Base-by-base conservation (phyloP, 1,140 invertebrate species). In the Eumaeus atala region DNA sequence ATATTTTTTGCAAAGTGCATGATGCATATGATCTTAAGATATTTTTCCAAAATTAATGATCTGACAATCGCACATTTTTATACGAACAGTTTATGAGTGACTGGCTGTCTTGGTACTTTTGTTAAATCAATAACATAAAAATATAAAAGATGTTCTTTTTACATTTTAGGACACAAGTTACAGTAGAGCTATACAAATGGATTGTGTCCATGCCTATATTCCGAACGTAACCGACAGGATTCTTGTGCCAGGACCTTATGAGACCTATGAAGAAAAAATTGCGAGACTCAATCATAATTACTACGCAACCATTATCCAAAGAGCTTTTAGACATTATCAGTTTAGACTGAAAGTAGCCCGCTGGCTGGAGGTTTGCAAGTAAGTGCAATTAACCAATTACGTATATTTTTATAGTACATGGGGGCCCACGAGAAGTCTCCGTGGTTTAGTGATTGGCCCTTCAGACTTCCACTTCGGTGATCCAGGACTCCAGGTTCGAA, bases 221-320 rank as follows among this genome's bases (percentile, higher is more conserved):
- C 88, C 91, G 1, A 89, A 69, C 52, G 78, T 89, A 1, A 80
- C 74, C 4, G 92, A 93, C 64, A 87, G 76, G 62, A 89, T 91
- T 21, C 49, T 90, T 10, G 84, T 77, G 1, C 76, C 89, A 1
- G 84, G 87, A 50, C 76, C 79, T 1, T 92, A 92, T 47, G 88
- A 90, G 63, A 89, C 87, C 1, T 89, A 88, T 18, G 87, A 89
- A 1, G 84, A 91, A 64, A 84, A 88, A 72, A 74, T 87, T 34
- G 70, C 50, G 51, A 70, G 89, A 10, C 57, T 89, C 12, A 87
- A 90, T 60, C 75, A 90, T 21, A 74, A 89, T 35, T 79, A 85
- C 16, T 87, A 89, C 40, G 91, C 91, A 2, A 65, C 82, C 14
- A 74, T 90, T 8, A 93, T 93, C 58, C 92, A 93, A 59, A 80